phyloP scores from a whole-genome alignment of 2,113 vertebrate genomes.

The Platysternon megacephalum region DNA sequence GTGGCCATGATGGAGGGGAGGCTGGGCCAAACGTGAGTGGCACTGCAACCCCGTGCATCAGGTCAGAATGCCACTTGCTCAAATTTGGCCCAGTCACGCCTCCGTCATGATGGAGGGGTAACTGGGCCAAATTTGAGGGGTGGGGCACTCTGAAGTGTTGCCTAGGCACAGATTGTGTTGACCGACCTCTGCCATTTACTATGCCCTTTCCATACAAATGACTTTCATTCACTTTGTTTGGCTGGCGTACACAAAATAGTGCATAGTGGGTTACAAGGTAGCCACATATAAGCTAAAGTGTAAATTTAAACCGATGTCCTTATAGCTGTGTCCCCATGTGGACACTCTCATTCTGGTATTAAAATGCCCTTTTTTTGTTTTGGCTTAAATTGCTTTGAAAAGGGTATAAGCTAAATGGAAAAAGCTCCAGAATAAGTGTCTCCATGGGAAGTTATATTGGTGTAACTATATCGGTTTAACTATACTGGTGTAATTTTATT shows the following conservation, averaged over 20 bases:
- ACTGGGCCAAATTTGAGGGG: not conserved
- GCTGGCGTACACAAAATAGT: not conserved
- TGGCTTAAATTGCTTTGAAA: not conserved
- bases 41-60: not conserved
- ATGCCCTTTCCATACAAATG: not conserved
- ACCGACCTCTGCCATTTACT: not conserved
- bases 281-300: not conserved
- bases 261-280: not conserved
- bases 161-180: not conserved
- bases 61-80: not conserved
- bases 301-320: not conserved
- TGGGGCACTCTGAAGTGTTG: not conserved
- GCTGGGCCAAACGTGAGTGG: not conserved
- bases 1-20: not conserved
- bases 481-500: not conserved
- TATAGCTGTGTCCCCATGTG: not conserved
- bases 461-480: not conserved
- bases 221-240: fast-evolving
- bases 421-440: not conserved
- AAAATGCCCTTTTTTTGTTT: not conserved
- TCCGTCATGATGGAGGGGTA: not conserved
- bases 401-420: not conserved
- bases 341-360: not conserved
- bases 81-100: not conserved
- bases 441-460: not conserved